Evolutionary conservation across 2,888 invertebrate species (phyloP).

Genomic region (Scaptomyza caliginosa): DNA sequence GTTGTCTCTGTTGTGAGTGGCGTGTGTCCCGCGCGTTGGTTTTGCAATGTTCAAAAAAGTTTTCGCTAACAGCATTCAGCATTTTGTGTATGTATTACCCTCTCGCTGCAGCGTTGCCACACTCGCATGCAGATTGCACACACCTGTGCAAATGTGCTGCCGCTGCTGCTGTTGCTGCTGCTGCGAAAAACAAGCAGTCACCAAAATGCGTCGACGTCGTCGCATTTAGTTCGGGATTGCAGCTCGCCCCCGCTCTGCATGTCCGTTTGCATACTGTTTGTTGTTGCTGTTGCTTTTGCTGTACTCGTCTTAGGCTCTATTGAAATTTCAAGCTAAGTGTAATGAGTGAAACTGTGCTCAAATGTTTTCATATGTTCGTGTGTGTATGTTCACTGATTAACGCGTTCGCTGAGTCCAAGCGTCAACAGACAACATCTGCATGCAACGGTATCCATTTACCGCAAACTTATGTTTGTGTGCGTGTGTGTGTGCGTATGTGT

Average conservation of each 20-base stretch:
- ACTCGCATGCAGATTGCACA: conserved; percentile 65
- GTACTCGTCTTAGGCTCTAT: conserved; percentile 35
- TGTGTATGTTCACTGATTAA: conserved; percentile 38
- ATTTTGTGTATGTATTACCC: conserved; percentile 75
- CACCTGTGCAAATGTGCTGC: conserved; percentile 65
- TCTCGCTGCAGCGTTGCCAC: conserved; percentile 75
- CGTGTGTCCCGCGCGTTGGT: conserved; percentile 54
- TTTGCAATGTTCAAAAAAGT: conserved; percentile 50
- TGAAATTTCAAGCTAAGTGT: conserved; percentile 42
- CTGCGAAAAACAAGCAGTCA: conserved; percentile 26
- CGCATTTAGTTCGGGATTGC: conserved; percentile 32
- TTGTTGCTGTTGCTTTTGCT: conserved; percentile 17
- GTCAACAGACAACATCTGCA: conserved; percentile 43
- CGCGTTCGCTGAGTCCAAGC: conserved; percentile 20
- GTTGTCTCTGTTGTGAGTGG: conserved; percentile 40
- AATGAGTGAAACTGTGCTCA: conserved; percentile 30
- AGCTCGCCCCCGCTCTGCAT: conserved; percentile 37
- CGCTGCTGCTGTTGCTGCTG: conserved; percentile 5
- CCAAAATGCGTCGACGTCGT: conserved; percentile 35
- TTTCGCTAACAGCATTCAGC: conserved; percentile 62
- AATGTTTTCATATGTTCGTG: neutral
- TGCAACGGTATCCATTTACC: conserved; percentile 54
- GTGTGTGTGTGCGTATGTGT: conserved; percentile 8
- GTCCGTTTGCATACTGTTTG: conserved; percentile 40
- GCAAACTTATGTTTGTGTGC: conserved; percentile 9